These are phyloP conservation scores for Puffinus mauretanicus DNA, from an alignment of 2,113 vertebrate species.

Conservation along the genomic window DNA sequence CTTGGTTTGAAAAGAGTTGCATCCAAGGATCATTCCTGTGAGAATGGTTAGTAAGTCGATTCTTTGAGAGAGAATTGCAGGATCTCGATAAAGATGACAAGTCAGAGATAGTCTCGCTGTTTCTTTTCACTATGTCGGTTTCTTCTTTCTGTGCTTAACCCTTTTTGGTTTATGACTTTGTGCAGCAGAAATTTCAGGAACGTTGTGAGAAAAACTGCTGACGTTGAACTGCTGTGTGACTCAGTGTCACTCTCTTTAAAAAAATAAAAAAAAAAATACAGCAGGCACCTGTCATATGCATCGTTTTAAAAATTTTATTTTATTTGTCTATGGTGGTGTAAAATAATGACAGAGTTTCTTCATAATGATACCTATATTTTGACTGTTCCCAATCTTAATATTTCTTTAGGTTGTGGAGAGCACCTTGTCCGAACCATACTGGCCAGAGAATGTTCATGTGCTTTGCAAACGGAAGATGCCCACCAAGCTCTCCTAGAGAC, in stretches of 20 bases:
- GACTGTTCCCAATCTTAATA: conserved; percentile 17
- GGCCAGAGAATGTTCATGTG: conserved; percentile 94
- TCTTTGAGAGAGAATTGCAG: not conserved
- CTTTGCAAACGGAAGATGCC: conserved; percentile 95
- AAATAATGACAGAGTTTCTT: not conserved
- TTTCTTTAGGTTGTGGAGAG: conserved; percentile 91
- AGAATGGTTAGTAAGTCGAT: not conserved
- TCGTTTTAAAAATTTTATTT: not conserved
- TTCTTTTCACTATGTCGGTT: not conserved
- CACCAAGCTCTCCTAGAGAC: conserved; percentile 96
- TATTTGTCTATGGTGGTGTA: not conserved
- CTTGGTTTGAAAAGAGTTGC: not conserved
- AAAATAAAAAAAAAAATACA: not conserved
- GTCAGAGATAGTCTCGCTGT: not conserved
- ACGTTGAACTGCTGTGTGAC: not conserved
- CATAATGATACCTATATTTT: not conserved
- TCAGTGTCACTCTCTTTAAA: not conserved
- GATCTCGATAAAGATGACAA: not conserved
- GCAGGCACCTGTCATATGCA: not conserved
- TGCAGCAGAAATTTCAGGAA: not conserved
- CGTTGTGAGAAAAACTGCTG: not conserved
- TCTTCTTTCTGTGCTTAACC: not conserved
- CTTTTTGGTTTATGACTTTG: not conserved
- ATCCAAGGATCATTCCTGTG: not conserved
- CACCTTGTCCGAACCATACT: conserved; percentile 98